Evolutionary conservation across 2,113 vertebrate genomes (phyloP).

Genomic region (Rhizomys pruinosus): DNA sequence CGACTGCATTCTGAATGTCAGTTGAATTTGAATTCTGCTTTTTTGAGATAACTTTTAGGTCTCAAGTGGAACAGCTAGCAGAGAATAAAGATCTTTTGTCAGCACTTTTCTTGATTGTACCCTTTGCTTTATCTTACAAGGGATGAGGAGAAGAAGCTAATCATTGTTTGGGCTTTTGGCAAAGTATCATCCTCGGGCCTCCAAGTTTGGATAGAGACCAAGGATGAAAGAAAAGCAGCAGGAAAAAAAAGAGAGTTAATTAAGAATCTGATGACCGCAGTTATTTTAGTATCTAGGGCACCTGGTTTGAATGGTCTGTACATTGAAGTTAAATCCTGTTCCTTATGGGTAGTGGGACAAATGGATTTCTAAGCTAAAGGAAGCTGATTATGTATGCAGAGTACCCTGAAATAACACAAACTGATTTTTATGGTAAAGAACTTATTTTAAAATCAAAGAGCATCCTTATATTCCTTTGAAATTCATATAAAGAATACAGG

Average conservation of each 20-base stretch:
- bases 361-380: neutral
- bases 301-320: neutral
- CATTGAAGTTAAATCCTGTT: neutral
- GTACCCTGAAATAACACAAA: neutral
- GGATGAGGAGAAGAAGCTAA: neutral
- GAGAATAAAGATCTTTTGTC: neutral
- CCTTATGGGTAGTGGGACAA: neutral
- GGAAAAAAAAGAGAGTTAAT: neutral
- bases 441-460: neutral
- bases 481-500: neutral
- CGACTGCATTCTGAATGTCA: neutral
- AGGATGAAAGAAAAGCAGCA: neutral
- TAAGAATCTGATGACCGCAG: neutral
- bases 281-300: neutral
- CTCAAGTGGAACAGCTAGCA: neutral
- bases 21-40: constrained; percentile 44
- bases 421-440: neutral
- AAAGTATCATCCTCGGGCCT: neutral
- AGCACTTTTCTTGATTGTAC: neutral
- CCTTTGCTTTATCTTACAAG: constrained; percentile 6
- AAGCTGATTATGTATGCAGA: neutral
- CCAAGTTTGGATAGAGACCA: constrained; percentile 11
- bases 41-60: constrained; percentile 45
- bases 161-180: neutral
- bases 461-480: neutral